Conservation (phyloP, 2,888 invertebrate species). For the Morinoia aosen region DNA sequence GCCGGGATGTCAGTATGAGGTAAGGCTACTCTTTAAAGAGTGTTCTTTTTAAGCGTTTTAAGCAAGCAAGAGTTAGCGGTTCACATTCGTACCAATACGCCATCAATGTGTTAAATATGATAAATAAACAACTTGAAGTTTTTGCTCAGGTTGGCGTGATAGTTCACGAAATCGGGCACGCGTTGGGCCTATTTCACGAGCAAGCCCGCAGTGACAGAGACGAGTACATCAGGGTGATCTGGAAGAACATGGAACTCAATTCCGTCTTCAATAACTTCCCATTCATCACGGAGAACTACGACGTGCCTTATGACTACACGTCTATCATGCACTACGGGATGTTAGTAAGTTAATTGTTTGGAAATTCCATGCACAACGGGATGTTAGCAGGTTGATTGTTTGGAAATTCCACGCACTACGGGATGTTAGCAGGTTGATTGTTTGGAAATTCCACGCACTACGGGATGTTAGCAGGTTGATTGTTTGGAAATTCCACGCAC, state of each 20-base stretch:
- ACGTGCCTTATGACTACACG: constrained; percentile 26
- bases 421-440: neutral
- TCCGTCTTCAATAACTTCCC: constrained; percentile 7
- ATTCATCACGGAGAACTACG: constrained; percentile 32
- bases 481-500: neutral
- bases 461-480: too few species aligned
- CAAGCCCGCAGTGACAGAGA: constrained; percentile 30
- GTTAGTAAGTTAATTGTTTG: neutral
- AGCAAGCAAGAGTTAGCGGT: too few species aligned
- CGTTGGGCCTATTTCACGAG: constrained; percentile 28
- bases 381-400: too few species aligned
- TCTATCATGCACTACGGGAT: constrained; percentile 46
- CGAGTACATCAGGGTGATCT: constrained; percentile 24
- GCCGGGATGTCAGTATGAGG: neutral
- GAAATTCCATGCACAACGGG: neutral
- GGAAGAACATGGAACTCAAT: neutral
- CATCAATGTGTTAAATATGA: too few species aligned
- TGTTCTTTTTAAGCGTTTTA: too few species aligned
- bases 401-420: constrained; percentile 6
- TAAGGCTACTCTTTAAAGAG: too few species aligned
- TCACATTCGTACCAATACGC: too few species aligned
- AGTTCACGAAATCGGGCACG: constrained; percentile 43
- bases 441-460: neutral
- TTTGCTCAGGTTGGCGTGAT: constrained; percentile 27
- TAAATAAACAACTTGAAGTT: too few species aligned